These are phyloP conservation scores for Botrylloides violaceus DNA, from an alignment of 23 tunicate genomes.

Conservation along the genomic window DNA sequence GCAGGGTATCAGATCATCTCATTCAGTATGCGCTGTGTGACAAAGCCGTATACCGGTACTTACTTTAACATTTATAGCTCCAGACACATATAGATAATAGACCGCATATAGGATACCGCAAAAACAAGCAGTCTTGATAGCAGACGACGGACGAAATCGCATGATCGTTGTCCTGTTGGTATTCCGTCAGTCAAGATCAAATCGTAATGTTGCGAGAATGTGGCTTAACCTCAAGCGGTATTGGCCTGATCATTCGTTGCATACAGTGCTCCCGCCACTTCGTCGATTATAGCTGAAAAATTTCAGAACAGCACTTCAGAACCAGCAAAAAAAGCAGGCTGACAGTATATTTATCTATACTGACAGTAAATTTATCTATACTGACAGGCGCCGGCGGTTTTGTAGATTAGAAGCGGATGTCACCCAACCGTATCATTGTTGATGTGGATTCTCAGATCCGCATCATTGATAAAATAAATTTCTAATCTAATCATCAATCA, in stretches of 20 bases:
- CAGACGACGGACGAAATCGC: not conserved
- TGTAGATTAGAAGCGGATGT: not conserved
- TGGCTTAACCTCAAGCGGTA: no score
- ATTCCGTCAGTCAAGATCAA: no score
- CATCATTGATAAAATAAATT: no score
- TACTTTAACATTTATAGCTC: not conserved
- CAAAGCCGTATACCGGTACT: not conserved
- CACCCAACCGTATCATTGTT: not conserved
- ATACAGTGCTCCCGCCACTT: no score
- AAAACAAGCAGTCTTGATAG: not conserved
- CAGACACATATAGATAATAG: not conserved
- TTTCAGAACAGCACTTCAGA: not conserved
- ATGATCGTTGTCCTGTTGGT: no score
- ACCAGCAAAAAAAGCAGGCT: not conserved
- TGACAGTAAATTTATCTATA: not conserved
- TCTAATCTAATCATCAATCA: no score
- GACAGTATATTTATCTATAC: not conserved
- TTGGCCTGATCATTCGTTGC: no score
- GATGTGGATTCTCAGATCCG: not conserved
- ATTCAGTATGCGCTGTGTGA: no score
- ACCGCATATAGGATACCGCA: not conserved
- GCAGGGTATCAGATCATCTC: no score
- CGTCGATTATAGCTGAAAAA: no score
- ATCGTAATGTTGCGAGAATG: no score
- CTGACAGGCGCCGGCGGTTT: not conserved